Base-by-base conservation (phyloP, 1,140 invertebrate species). In the Philotrypesis tridentata region DNA sequence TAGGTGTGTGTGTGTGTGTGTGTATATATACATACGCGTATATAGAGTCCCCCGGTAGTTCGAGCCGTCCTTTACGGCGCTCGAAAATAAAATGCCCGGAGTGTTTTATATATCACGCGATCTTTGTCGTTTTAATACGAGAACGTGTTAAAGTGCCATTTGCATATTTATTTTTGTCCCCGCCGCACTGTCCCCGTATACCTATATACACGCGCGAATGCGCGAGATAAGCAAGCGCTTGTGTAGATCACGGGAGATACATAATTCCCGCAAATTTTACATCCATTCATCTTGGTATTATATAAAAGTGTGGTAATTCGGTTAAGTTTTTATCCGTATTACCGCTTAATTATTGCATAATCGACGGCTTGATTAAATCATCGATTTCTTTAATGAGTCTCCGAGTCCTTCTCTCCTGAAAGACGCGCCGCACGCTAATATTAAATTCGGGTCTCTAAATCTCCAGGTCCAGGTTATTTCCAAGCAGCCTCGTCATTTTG, bases 151-250 rank as follows among this genome's bases (percentile, higher is more conserved):
- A 63, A 33, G n/a, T 33, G 23, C 31, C 11, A 72, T 72, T 72
- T 79, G 55, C 68, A 72, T 63, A 72, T 79, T 79, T 71, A 79
- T 79, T 72, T 71, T 37, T 33, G 4, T 29, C 8, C 40, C 29
- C 9, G 6, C 37, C 21, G 29, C 9, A 1, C 33, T 37, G 33
- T 37, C 33, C 9, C 33, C 9, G 9, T 37, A 37, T 37, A 37
- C 9, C 3, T 37, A 37, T 37, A 37, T 37, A 37, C 33, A 37
- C 4, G 9, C 9, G 9, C 9, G 3, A 5, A 37, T 37, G 21
- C 21, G 5, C 21, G 14, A 21, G 40, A 78, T 78, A 78, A 67
- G 25, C n/a, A 2, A 68, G 31, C 31, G 29, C 14, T 33, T 40
- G 63, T 40, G 63, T 40, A 76, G 37, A 78, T 55, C 43, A 77